phyloP scores from a whole-genome alignment of 2,888 invertebrate species.

The Xestia xanthographa region DNA sequence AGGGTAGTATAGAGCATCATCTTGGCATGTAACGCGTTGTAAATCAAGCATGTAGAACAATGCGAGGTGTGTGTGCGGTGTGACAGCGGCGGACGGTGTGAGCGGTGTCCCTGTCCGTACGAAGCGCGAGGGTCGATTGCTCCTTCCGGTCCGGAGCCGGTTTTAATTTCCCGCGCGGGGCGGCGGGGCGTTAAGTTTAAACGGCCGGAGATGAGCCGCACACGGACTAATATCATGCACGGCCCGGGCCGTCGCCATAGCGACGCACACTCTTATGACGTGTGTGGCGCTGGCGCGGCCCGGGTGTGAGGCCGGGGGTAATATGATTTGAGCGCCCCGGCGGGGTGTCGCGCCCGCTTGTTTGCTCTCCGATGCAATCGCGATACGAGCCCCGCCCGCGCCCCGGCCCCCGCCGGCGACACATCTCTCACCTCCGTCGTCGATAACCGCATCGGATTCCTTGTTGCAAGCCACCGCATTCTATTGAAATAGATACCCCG shows the following conservation, averaged over 20 bases:
- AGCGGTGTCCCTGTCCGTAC: constrained; percentile 62
- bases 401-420: constrained; percentile 77
- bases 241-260: constrained; percentile 92
- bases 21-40: constrained; percentile 9
- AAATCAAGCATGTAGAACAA: constrained; percentile 47
- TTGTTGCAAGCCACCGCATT: constrained; percentile 89
- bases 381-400: constrained; percentile 83
- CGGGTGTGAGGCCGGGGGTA: constrained; percentile 88
- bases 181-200: constrained; percentile 87
- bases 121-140: constrained; percentile 79
- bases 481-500: constrained; percentile 88
- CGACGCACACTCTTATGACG: constrained; percentile 93
- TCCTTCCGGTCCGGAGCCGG: constrained; percentile 88
- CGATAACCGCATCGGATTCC: constrained; percentile 90
- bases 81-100: constrained; percentile 61
- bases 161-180: constrained; percentile 89
- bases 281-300: constrained; percentile 87
- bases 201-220: constrained; percentile 89
- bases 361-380: constrained; percentile 91
- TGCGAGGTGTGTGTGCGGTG: constrained; percentile 38
- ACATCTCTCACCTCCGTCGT: constrained; percentile 88
- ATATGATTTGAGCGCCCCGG: constrained; percentile 89
- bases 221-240: constrained; percentile 90
- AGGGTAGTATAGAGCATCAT: constrained; percentile 9
- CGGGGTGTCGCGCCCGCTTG: constrained; percentile 88